Evolutionary conservation across 1,140 invertebrate genomes (phyloP).

Genomic region (Halesus radiatus): DNA sequence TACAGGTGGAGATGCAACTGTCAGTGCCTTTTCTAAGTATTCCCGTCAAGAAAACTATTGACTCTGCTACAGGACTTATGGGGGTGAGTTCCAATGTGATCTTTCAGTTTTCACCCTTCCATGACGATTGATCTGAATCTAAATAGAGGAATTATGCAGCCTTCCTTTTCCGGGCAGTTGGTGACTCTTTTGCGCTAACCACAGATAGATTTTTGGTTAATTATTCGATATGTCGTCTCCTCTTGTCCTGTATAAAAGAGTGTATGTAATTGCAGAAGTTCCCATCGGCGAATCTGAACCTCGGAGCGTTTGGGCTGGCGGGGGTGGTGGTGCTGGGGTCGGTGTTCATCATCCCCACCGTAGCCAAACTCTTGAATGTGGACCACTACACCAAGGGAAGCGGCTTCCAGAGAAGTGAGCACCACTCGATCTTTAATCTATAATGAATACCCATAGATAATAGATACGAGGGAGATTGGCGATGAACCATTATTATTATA

Average conservation of each 20-base stretch:
- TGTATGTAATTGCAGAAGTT: constrained; percentile 59
- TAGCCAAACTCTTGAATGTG: constrained; percentile 47
- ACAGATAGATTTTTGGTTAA: too few relatives aligned
- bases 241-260: too few relatives aligned
- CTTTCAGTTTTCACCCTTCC: too few relatives aligned
- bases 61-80: constrained; percentile 56
- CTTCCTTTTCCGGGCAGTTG: too few relatives aligned
- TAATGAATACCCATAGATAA: too few relatives aligned
- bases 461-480: too few relatives aligned
- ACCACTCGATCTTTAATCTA: too few relatives aligned
- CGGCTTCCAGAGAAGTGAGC: constrained; percentile 6
- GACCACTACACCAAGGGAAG: background rate
- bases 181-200: too few relatives aligned
- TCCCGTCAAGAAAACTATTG: constrained; percentile 63
- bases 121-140: too few relatives aligned
- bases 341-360: constrained; percentile 60
- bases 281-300: constrained; percentile 65
- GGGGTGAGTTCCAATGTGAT: constrained; percentile 3
- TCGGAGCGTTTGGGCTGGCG: constrained; percentile 61
- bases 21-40: constrained; percentile 66
- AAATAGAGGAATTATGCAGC: too few relatives aligned
- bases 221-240: too few relatives aligned
- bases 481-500: too few relatives aligned
- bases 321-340: constrained; percentile 61
- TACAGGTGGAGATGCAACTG: constrained; percentile 67